Evolutionary conservation across 2,888 invertebrate genomes (phyloP).

Genomic region (Cheilosia impressa): DNA sequence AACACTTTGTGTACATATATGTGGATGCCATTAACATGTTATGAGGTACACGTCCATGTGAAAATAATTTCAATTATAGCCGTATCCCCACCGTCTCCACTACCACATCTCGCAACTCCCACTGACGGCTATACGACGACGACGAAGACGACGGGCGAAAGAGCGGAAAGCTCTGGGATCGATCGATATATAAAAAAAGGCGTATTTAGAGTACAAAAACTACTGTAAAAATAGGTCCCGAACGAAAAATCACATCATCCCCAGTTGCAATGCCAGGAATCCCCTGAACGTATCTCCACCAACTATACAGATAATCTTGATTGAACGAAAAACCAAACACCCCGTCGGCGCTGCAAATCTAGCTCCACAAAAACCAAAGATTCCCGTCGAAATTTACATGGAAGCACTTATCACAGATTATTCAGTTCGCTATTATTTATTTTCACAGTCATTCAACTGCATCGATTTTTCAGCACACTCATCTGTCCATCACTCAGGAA

Average conservation of each 20-base stretch:
- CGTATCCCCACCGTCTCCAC: conserved; percentile 38
- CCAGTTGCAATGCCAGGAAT: conserved; percentile 35
- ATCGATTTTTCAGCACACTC: conserved; percentile 72
- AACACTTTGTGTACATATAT: conserved; percentile 52
- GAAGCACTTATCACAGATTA: conserved; percentile 47
- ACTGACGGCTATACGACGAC: conserved; percentile 1
- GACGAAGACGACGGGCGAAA: conserved; percentile 28
- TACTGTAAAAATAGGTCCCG: conserved; percentile 48
- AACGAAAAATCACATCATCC: conserved; percentile 48
- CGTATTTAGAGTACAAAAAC: conserved; percentile 64
- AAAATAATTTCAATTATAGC: conserved; percentile 64
- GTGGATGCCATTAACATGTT: conserved; percentile 54
- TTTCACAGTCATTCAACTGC: conserved; percentile 64
- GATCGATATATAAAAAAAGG: conserved; percentile 73
- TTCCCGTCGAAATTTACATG: conserved; percentile 9
- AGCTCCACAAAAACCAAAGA: not conserved
- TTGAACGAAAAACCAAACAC: conserved; percentile 15
- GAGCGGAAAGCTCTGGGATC: conserved; percentile 69
- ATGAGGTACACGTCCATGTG: conserved; percentile 56
- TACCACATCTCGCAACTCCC: conserved; percentile 34
- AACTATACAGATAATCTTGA: conserved; percentile 2
- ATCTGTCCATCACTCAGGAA: conserved; percentile 45
- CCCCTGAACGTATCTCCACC: conserved; percentile 8
- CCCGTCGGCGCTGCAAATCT: conserved; percentile 9
- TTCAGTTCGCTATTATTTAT: conserved; percentile 43